Evolutionary conservation across 2,113 vertebrate species (phyloP).

Genomic region (Lynx canadensis): DNA sequence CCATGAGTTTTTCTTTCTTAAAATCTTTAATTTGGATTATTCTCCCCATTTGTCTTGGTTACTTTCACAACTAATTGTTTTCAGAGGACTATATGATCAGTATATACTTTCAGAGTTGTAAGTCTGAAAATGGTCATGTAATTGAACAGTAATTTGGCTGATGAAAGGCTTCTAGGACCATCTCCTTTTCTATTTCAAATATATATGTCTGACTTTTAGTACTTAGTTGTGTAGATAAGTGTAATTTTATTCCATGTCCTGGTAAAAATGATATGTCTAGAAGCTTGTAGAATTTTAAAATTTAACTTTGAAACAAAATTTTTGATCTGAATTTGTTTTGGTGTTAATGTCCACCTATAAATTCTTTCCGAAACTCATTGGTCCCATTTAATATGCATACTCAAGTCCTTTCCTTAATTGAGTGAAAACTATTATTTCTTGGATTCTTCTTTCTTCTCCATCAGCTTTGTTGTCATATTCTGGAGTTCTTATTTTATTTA

Average conservation of each 20-base stretch:
- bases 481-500: neutral
- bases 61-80: neutral
- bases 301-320: neutral
- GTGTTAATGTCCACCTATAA: neutral
- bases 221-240: neutral
- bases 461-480: neutral
- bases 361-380: neutral
- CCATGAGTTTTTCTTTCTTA: neutral
- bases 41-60: neutral
- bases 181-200: neutral
- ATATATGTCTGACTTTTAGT: neutral
- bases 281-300: neutral
- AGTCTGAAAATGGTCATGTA: neutral
- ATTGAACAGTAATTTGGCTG: neutral
- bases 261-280: neutral
- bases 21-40: neutral
- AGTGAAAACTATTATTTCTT: neutral
- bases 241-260: neutral
- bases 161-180: neutral
- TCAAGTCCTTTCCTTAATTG: neutral
- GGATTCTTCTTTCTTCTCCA: neutral
- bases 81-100: neutral
- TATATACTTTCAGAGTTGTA: neutral
- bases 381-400: neutral
- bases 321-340: neutral